A percentile compares a stretch with the other conserved stretches of the same genome.
Evolutionary conservation across 2,888 invertebrate species (phyloP).

Genomic region (Junonia oenone): DNA sequence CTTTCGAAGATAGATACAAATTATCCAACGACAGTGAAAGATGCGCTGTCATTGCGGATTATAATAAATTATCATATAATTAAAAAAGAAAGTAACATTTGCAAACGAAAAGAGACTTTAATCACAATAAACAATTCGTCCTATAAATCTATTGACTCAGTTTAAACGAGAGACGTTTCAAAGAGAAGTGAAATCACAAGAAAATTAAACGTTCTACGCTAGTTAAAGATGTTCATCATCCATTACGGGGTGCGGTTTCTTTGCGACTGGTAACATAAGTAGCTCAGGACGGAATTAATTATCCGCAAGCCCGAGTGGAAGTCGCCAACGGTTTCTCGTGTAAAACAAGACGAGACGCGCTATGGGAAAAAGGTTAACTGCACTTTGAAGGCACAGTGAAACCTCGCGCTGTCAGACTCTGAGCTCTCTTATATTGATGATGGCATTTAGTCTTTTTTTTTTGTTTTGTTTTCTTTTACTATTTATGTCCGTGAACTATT

Average conservation of each 20-base stretch:
- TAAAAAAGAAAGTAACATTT: slow-evolving; percentile 18
- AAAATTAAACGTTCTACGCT: slow-evolving; percentile 57
- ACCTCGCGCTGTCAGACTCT: slow-evolving; percentile 2
- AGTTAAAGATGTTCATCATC: slow-evolving; percentile 55
- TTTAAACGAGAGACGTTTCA: not conserved
- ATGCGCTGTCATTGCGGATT: slow-evolving; percentile 21
- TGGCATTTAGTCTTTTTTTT: too few species aligned
- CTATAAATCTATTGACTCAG: slow-evolving; percentile 1
- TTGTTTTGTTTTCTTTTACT: too few species aligned
- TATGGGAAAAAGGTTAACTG: slow-evolving; percentile 65
- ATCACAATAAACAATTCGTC: not conserved
- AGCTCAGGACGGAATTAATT: slow-evolving; percentile 71
- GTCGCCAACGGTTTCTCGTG: slow-evolving; percentile 70
- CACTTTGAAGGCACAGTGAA: slow-evolving; percentile 36
- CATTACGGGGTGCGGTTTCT: slow-evolving; percentile 61
- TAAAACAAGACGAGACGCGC: slow-evolving; percentile 62
- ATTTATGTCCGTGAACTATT: too few species aligned
- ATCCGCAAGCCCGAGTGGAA: slow-evolving; percentile 49
- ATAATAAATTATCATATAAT: slow-evolving; percentile 26
- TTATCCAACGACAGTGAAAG: slow-evolving; percentile 24
- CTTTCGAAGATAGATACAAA: slow-evolving; percentile 18
- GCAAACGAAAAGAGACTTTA: not conserved
- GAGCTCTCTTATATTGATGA: slow-evolving; percentile 9
- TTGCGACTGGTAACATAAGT: slow-evolving; percentile 60
- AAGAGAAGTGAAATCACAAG: slow-evolving; percentile 50